phyloP scores from a whole-genome alignment of 2,113 vertebrate genomes.

The Merops nubicus region DNA sequence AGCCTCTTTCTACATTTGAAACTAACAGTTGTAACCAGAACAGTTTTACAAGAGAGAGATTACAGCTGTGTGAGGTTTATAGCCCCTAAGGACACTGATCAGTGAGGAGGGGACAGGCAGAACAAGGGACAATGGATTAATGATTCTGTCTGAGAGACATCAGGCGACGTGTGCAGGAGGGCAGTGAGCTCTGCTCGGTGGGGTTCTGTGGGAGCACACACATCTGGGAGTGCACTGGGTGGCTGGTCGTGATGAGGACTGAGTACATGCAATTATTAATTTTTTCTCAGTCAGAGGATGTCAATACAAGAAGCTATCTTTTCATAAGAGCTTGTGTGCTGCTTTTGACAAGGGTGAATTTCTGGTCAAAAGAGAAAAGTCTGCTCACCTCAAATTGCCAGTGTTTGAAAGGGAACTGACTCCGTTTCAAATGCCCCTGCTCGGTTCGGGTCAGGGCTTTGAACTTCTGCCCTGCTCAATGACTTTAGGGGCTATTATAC shows the following conservation, averaged over 20 bases:
- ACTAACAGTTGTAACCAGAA: not conserved
- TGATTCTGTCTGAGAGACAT: not conserved
- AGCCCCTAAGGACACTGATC: not conserved
- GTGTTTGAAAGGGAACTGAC: not conserved
- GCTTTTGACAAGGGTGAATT: not conserved
- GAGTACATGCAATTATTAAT: not conserved
- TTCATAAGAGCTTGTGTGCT: not conserved
- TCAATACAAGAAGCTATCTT: not conserved
- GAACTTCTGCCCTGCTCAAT: not conserved
- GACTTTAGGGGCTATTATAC: not conserved
- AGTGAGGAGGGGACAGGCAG: not conserved
- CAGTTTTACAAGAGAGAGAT: not conserved
- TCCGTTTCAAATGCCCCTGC: not conserved
- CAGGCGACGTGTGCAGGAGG: not conserved
- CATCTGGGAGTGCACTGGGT: not conserved
- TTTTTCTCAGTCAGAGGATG: not conserved
- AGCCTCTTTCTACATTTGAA: not conserved
- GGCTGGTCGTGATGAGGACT: not conserved
- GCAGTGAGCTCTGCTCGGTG: not conserved
- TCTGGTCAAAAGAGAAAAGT: not conserved
- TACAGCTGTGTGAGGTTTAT: not conserved
- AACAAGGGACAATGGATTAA: not conserved
- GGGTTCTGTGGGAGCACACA: not conserved
- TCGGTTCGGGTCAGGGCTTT: not conserved
- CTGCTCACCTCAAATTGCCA: not conserved